Evolutionary conservation across 2,888 invertebrate genomes (phyloP).

Genomic region (Caenorhabditis imperialis): DNA sequence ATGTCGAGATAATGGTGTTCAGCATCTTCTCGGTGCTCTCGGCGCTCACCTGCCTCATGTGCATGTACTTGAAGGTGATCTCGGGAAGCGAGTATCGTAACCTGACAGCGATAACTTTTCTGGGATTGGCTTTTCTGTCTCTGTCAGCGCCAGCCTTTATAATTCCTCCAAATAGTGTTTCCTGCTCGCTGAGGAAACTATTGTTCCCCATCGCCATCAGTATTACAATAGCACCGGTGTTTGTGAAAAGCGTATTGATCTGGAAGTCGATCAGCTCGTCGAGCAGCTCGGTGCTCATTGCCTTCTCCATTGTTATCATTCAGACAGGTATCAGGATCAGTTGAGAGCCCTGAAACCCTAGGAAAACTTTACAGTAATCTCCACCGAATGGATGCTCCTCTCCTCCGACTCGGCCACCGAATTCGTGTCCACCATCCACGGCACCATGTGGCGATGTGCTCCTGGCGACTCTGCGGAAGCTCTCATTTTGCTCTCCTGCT

Average conservation of each 20-base stretch:
- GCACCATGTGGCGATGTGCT: constrained; percentile 64
- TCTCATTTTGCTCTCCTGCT: constrained; percentile 50
- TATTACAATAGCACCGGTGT: constrained; percentile 66
- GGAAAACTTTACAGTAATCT: constrained; percentile 54
- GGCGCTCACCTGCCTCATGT: constrained; percentile 67
- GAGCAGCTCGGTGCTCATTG: constrained; percentile 42
- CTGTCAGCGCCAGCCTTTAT: constrained; percentile 69
- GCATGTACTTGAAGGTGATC: constrained; percentile 71
- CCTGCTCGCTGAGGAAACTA: constrained; percentile 64
- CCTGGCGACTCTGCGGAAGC: constrained; percentile 54
- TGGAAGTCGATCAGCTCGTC: constrained; percentile 45
- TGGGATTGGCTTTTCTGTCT: constrained; percentile 64
- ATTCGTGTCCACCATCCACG: constrained; percentile 57
- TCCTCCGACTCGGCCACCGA: constrained; percentile 56
- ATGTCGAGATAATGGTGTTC: constrained; percentile 64
- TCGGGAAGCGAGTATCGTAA: constrained; percentile 63
- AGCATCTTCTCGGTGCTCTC: constrained; percentile 60
- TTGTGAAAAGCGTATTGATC: constrained; percentile 60
- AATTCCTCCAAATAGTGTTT: constrained; percentile 67
- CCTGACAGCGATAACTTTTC: constrained; percentile 65
- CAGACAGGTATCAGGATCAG: constrained; percentile 45
- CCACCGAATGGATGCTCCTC: constrained; percentile 64
- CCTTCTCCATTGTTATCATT: constrained; percentile 45
- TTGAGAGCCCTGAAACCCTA: no score
- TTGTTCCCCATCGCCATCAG: constrained; percentile 67